Evolutionary conservation across 2,113 vertebrate species (phyloP), one percentile per base, ranked within the genome.

Genomic region (Cisticola juncidis): DNA sequence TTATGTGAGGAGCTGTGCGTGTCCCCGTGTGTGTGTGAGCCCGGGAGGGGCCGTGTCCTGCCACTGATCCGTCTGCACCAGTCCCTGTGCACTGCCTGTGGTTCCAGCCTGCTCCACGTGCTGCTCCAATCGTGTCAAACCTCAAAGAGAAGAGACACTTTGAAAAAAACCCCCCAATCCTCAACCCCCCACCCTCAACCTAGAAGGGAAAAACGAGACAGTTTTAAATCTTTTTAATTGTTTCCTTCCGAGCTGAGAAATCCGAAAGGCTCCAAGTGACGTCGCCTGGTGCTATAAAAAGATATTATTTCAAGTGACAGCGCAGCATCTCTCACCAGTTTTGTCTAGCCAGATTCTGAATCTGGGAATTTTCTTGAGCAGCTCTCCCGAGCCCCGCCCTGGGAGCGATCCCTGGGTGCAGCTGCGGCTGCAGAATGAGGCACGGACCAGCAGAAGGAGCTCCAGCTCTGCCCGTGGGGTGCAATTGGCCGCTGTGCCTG

Each of bases 361-460:
- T 78, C 71, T 89, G 40, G 31, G 72, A 81, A 79, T 95, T 86
- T 88, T 87, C 81, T 85, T 56, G 25, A 89, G n/a, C 79, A 90
- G 82, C 66, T 90, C 86, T 65, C 24, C 62, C 31, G 60, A 33
- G 10, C 78, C 87, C 85, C 71, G 18, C 85, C 54, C 90, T 48
- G 71, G 1, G 24, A 90, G 20, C 11, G 12, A 16, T 65, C 71
- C 28, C 9, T 42, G 40, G 7, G 1, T n/a, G 83, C 96, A 84
- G 94, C 94, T 86, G 94, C 92, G 94, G 85, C 88, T 96, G 96
- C 88, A 96, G 68, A 94, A 80, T 22, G 56, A 77, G 38, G 64
- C 81, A 35, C 31, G 14, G 81, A 28, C 96, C 96, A 96, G 96
- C 96, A 97, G 96, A 97, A 96, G 96, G 96, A 97, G 96, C 96